A percentile compares a stretch with the other conserved stretches of the same genome.
Conservation (phyloP, 2,113 vertebrate species). For the Madoqua kirkii region DNA sequence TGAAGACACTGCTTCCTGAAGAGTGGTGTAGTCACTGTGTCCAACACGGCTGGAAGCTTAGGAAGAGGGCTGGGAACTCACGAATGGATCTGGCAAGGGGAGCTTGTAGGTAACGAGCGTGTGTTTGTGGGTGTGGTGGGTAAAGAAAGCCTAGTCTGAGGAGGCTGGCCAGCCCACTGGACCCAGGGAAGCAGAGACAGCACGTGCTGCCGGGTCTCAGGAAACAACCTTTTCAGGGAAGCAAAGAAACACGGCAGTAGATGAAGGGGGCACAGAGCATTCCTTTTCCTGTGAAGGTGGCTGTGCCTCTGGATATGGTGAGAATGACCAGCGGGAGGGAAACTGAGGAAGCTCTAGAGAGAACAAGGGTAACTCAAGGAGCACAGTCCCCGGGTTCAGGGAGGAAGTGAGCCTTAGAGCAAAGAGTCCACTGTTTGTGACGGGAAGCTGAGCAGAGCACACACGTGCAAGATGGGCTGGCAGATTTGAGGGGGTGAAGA, state of each 20-base stretch:
- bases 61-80: neutral
- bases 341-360: neutral
- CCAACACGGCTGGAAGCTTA: rapidly evolving
- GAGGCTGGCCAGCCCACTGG: rapidly evolving
- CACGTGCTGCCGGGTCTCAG: no score
- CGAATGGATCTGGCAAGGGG: neutral
- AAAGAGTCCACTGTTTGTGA: neutral
- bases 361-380: neutral
- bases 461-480: rapidly evolving
- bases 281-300: neutral
- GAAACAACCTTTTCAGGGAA: neutral
- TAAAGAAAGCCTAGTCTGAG: neutral
- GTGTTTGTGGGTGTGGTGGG: no score
- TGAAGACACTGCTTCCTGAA: neutral
- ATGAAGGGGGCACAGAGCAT: neutral
- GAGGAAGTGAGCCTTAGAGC: no score
- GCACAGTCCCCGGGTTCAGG: neutral
- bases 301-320: no score
- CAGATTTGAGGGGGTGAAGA: neutral
- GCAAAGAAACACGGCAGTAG: neutral
- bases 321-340: neutral
- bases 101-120: no score
- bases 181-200: neutral
- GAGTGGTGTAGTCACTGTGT: rapidly evolving
- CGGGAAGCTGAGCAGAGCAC: rapidly evolving